Conservation (phyloP, 92 coral and sea anemone species). For the Paramuricea clavata region DNA sequence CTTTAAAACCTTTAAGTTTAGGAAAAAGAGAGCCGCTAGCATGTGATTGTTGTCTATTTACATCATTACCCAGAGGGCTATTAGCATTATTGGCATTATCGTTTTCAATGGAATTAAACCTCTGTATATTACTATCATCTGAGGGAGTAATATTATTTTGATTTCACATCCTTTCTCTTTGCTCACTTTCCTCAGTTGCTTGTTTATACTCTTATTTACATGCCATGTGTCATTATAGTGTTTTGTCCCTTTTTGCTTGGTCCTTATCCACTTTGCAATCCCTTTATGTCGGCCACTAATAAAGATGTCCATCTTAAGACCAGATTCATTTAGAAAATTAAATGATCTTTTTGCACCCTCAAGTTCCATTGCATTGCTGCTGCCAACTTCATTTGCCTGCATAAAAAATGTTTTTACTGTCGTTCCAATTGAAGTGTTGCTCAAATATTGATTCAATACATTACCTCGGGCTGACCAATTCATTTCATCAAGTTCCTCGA, state of each 20-base stretch:
- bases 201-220: slow-evolving; percentile 46
- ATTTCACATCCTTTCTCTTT: no score
- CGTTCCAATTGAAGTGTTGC: not conserved
- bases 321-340: slow-evolving; percentile 23
- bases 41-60: no score
- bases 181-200: slow-evolving; percentile 18
- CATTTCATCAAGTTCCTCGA: no score
- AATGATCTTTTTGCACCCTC: slow-evolving; percentile 45
- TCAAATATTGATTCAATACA: no score
- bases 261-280: slow-evolving; percentile 45
- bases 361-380: slow-evolving; percentile 43
- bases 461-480: no score
- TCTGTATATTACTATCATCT: no score
- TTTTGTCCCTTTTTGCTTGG: slow-evolving; percentile 10
- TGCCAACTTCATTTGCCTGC: slow-evolving; percentile 44
- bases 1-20: no score
- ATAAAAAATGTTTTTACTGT: not conserved
- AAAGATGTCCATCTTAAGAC: slow-evolving; percentile 34
- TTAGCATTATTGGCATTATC: no score
- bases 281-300: slow-evolving; percentile 40
- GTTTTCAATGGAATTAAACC: no score
- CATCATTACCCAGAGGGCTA: no score
- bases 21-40: no score
- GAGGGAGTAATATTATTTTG: no score
- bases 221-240: slow-evolving; percentile 42